Percentiles rank a stretch among this genome's conserved stretches.
These are phyloP conservation scores for Oophaga sylvatica DNA, from an alignment of 2,797 vertebrate species.

Conservation along the genomic window DNA sequence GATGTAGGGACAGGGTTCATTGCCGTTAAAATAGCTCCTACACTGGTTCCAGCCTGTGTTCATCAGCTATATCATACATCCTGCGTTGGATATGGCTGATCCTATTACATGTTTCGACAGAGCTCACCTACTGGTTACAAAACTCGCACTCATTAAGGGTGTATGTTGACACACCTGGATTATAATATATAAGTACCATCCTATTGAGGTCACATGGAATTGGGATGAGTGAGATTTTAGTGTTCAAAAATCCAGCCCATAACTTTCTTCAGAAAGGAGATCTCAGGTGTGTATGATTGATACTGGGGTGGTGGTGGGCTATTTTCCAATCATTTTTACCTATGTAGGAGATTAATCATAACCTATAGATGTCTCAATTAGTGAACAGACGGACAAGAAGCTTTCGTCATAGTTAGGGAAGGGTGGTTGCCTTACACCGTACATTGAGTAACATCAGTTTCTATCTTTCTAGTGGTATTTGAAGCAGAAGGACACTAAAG, in stretches of 20 bases:
- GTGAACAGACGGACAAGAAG: background rate
- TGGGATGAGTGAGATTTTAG: background rate
- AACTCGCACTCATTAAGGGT: conserved; percentile 32
- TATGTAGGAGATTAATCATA: background rate
- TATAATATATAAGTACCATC: background rate
- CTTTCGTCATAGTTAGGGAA: background rate
- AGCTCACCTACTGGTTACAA: conserved; percentile 9
- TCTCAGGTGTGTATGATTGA: background rate
- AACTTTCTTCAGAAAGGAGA: background rate
- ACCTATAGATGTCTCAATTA: background rate
- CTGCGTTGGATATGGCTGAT: background rate
- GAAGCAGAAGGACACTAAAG: background rate
- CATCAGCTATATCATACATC: background rate
- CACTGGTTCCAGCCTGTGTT: background rate
- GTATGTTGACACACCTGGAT: conserved; percentile 51
- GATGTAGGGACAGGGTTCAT: background rate
- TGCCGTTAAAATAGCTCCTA: background rate
- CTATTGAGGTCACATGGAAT: conserved; percentile 41
- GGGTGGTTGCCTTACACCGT: background rate
- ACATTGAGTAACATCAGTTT: background rate
- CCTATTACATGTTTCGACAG: conserved; percentile 39
- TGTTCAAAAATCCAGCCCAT: background rate
- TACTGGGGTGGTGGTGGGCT: background rate
- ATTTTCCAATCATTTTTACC: background rate
- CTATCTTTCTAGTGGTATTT: background rate